These are phyloP conservation scores for Prenolepis imparis DNA, from an alignment of 2,888 invertebrate species.

Conservation along the genomic window DNA sequence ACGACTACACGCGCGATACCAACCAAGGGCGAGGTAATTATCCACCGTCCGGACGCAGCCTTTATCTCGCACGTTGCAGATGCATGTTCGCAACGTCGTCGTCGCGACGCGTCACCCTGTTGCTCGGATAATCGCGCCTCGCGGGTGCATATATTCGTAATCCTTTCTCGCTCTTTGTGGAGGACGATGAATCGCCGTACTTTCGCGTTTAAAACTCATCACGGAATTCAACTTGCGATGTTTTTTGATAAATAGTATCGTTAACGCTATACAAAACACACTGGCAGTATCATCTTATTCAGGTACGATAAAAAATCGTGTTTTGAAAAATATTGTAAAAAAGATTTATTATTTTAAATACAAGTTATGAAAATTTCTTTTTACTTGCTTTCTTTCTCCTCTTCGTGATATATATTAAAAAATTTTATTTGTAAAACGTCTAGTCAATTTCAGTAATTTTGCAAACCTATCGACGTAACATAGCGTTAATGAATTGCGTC, in stretches of 20 bases:
- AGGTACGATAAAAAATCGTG: background rate
- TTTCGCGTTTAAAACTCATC: background rate
- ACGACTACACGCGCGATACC: conserved; percentile 55
- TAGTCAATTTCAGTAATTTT: background rate
- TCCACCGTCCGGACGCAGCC: conserved; percentile 57
- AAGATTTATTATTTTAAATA: background rate
- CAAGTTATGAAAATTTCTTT: background rate
- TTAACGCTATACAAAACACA: background rate
- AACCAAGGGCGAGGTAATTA: conserved; percentile 69
- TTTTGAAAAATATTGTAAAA: background rate
- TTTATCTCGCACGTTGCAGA: conserved; percentile 69
- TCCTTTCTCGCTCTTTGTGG: background rate
- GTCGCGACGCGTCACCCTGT: conserved; percentile 10
- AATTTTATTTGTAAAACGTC: background rate
- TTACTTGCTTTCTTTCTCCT: background rate
- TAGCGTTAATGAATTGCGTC: background rate
- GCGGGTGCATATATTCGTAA: conserved; percentile 4
- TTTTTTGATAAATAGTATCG: background rate
- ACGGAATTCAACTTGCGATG: background rate
- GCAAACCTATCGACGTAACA: background rate
- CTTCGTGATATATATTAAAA: background rate
- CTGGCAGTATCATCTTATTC: background rate
- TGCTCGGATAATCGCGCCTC: conserved; percentile 24
- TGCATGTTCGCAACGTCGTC: conserved; percentile 28
- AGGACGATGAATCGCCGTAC: background rate